Base-by-base conservation (phyloP, 2,888 invertebrate species). In the Microctonus hyperodae region DNA sequence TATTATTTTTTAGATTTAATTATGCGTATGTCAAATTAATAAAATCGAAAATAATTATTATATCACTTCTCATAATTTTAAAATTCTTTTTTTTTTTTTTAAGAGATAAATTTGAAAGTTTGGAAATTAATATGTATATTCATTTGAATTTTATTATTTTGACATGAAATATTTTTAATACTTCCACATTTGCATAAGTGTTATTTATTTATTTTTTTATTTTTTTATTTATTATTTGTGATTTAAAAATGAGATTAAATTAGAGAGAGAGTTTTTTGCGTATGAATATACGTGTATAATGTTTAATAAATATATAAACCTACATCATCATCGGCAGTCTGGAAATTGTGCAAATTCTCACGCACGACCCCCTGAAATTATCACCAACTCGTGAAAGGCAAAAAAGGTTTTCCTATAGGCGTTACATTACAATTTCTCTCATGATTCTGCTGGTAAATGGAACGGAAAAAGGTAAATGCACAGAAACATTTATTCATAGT, bases 351-450 rank as follows among this genome's bases (percentile, higher is more conserved):
- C 1, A 44, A 20, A 44, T 44, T 31, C 35, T 56, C 35, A 56
- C 56, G 13, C 33, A 56, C 9, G 11, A 56, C n/a, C 11, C 11
- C 6, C 23, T 13, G 37, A 13, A 58, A 48, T 37, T 50, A 56
- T 40, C 33, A 22, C 16, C 25, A 9, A 37, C 58, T 31, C 50
- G 67, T 69, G 69, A 67, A 65, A 67, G 68, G 65, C 40, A 37
- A 69, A 67, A 44, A 44, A 7, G 44, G 61, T 59, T 57, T 50
- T 57, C 65, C 69, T 67, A 59, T 61, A 65, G 63, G 63, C 67
- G 69, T 67, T 44, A 67, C 33, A 68, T 62, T 66, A 57, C 40
- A 60, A 57, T 50, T 59, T 66, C 57, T 69, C 69, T 65, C 69
- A 67, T 67, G 58, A 60, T 31, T 67, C 28, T 50, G 37, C 31